Percentiles rank a stretch among this genome's conserved stretches.
phyloP scores from a whole-genome alignment of 2,113 vertebrate genomes.

The Alligator sinensis region DNA sequence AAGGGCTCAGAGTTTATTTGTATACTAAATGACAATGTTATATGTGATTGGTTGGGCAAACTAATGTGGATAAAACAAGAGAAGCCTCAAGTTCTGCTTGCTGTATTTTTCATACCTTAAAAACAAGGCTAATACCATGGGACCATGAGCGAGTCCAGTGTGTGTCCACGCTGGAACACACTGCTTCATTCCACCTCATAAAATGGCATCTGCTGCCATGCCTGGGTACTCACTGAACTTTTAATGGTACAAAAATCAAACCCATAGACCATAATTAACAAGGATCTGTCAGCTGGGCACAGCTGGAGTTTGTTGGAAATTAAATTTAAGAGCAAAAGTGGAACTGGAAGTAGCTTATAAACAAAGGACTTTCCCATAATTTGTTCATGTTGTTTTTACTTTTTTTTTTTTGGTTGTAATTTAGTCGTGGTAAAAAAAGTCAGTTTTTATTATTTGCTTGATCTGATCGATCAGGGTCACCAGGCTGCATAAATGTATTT shows the following conservation, averaged over 20 bases:
- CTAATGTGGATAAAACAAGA: not conserved
- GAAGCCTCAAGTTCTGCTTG: not conserved
- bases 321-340: accelerated
- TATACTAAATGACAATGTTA: not conserved
- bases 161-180: not conserved
- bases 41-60: not conserved
- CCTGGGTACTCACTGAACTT: not conserved
- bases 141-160: not conserved
- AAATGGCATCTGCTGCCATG: not conserved
- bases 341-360: not conserved
- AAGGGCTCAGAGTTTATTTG: not conserved
- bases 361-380: not conserved
- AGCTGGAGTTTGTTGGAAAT: not conserved
- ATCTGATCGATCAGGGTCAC: not conserved
- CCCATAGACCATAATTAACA: accelerated
- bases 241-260: not conserved
- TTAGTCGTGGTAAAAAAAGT: not conserved
- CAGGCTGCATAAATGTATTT: not conserved
- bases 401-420: not conserved
- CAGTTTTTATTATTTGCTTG: not conserved
- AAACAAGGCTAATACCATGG: not conserved
- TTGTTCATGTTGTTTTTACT: not conserved
- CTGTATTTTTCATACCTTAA: not conserved
- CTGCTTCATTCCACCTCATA: not conserved
- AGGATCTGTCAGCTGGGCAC: accelerated